phyloP scores from a whole-genome alignment of 92 coral and sea anemone genomes.

The Zoanthus sansibaricus region DNA sequence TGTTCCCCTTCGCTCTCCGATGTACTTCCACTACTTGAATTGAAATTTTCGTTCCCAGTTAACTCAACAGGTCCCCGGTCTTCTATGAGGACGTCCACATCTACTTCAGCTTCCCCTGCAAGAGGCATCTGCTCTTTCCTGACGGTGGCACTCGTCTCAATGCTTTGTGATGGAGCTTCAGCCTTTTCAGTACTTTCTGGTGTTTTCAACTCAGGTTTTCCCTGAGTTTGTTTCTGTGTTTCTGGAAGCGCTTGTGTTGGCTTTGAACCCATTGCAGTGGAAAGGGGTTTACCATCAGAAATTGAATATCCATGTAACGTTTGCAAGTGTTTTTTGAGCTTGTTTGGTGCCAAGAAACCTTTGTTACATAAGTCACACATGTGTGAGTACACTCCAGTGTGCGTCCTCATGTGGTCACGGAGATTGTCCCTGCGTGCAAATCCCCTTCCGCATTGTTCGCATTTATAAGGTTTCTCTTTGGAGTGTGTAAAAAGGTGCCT shows the following conservation, averaged over 20 bases:
- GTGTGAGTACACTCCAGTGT: conserved; percentile 90
- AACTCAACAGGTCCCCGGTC: conserved; percentile 9
- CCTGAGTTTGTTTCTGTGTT: background rate
- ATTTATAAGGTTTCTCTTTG: conserved; percentile 97
- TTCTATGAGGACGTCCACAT: background rate
- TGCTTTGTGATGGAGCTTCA: background rate
- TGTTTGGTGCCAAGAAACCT: conserved; percentile 96
- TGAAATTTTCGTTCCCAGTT: background rate
- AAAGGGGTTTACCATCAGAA: conserved; percentile 11
- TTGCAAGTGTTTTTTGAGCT: conserved; percentile 84
- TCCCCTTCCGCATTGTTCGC: conserved; percentile 85
- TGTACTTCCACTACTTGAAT: conserved; percentile 12
- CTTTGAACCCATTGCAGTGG: background rate
- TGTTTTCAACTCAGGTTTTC: background rate
- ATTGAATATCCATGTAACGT: conserved; percentile 61
- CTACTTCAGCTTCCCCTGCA: background rate
- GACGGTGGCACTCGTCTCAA: background rate
- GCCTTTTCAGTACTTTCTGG: background rate
- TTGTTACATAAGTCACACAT: conserved; percentile 84
- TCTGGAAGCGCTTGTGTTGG: background rate
- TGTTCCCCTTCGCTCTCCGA: conserved; percentile 6
- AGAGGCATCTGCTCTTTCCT: no score
- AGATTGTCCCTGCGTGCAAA: conserved; percentile 97
- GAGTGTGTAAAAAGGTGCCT: conserved; percentile 97
- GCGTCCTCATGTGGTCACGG: conserved; percentile 92